phyloP scores from a whole-genome alignment of 2,888 invertebrate genomes.

The Zonitis immaculata region DNA sequence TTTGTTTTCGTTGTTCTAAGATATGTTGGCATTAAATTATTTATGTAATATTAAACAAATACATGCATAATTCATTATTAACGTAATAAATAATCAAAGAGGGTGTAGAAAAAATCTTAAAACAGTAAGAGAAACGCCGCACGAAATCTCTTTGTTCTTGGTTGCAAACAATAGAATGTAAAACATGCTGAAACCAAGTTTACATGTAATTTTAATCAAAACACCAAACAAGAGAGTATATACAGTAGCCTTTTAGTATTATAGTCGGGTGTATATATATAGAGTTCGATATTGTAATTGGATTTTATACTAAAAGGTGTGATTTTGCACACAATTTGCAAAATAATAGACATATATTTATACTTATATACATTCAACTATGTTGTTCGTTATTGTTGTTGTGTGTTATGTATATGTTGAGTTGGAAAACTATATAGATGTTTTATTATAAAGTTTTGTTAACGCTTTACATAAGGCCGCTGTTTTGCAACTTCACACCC shows the following conservation, averaged over 20 bases:
- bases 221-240: conserved; percentile 37
- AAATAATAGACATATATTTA: conserved; percentile 17
- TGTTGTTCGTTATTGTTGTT: too few relatives aligned
- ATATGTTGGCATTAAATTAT: conserved; percentile 6
- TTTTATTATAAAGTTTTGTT: conserved; percentile 36
- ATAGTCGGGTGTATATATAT: too few relatives aligned
- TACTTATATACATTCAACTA: too few relatives aligned
- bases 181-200: conserved; percentile 48
- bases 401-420: too few relatives aligned
- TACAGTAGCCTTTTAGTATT: conserved; percentile 38
- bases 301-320: conserved; percentile 43
- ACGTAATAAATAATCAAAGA: conserved; percentile 38
- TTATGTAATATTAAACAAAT: conserved; percentile 31
- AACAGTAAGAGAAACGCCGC: conserved; percentile 44
- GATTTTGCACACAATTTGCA: conserved; percentile 50
- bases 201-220: conserved; percentile 52
- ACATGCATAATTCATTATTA: conserved; percentile 41
- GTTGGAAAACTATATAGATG: conserved; percentile 33
- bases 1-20: too few relatives aligned
- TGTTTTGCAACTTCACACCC: conserved; percentile 42
- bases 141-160: conserved; percentile 49
- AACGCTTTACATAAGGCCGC: conserved; percentile 38
- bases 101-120: conserved; percentile 42
- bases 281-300: conserved; percentile 48
- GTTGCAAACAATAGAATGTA: conserved; percentile 50